These are phyloP conservation scores for Xiphophorus maculatus DNA, from an alignment of 2,113 vertebrate species.

Conservation along the genomic window DNA sequence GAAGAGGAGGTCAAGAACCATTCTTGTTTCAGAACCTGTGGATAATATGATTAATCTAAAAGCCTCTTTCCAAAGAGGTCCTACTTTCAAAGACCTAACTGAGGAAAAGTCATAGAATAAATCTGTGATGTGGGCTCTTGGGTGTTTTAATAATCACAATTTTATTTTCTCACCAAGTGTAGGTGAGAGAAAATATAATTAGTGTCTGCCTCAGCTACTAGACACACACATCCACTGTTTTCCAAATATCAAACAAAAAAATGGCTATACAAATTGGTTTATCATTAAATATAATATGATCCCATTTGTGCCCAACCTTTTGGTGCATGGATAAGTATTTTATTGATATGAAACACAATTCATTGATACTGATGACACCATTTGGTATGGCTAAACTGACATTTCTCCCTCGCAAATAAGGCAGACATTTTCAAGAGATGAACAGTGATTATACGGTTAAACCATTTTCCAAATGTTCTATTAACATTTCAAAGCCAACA, in stretches of 20 bases:
- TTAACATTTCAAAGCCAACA: conserved; percentile 81
- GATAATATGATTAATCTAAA: conserved; percentile 99
- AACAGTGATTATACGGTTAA: conserved; percentile 64
- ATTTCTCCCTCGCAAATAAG: conserved; percentile 75
- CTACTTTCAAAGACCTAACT: conserved; percentile 94
- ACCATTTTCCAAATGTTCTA: conserved; percentile 76
- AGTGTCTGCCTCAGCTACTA: conserved; percentile 68
- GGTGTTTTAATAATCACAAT: conserved; percentile 72
- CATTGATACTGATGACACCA: conserved; percentile 60
- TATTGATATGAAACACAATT: conserved; percentile 55
- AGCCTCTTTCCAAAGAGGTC: conserved; percentile 93
- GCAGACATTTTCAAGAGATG: conserved; percentile 58
- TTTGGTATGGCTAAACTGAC: conserved; percentile 67
- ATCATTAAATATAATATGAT: conserved; percentile 63
- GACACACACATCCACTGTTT: conserved; percentile 36
- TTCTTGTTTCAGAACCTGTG: conserved; percentile 97
- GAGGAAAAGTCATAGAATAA: conserved; percentile 84
- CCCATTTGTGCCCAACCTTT: conserved; percentile 71
- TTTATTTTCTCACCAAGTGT: conserved; percentile 67
- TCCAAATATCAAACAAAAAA: conserved; percentile 54
- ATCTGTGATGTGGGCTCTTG: conserved; percentile 80
- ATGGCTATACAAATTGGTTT: conserved; percentile 38
- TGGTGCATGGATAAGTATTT: conserved; percentile 44
- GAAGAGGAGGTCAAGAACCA: conserved; percentile 96
- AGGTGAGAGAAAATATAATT: conserved; percentile 73